A percentile compares a stretch with the other conserved stretches of the same genome.
phyloP scores from a whole-genome alignment of 2,888 invertebrate species.

The Congeria kusceri region DNA sequence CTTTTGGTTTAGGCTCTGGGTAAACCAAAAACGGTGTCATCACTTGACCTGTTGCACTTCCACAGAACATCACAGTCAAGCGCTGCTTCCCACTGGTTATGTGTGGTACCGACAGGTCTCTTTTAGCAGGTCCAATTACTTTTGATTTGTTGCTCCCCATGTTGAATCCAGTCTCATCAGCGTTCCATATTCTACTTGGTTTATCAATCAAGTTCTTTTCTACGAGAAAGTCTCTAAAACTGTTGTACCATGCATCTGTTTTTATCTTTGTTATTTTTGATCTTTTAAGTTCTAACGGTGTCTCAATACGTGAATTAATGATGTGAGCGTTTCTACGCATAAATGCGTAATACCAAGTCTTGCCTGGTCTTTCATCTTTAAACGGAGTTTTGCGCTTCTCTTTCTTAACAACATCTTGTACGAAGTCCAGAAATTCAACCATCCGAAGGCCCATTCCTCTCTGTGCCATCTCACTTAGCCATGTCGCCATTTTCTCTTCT shows the following conservation, averaged over 20 bases:
- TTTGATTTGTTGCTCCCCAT: constrained; percentile 18
- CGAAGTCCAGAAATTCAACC: constrained; percentile 48
- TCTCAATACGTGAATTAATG: constrained; percentile 30
- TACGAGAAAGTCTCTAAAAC: constrained; percentile 26
- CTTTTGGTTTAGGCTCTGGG: constrained; percentile 45
- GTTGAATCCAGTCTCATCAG: too few relatives aligned
- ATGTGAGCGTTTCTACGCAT: constrained; percentile 45
- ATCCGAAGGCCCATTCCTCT: too few relatives aligned
- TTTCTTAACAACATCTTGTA: constrained; percentile 37
- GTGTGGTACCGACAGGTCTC: constrained; percentile 24
- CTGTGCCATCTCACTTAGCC: constrained; percentile 46
- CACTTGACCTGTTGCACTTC: too few relatives aligned
- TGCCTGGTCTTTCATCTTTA: too few relatives aligned
- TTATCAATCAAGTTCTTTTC: constrained; percentile 31
- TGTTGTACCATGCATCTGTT: constrained; percentile 9
- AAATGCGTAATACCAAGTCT: too few relatives aligned
- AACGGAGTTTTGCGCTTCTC: constrained; percentile 47
- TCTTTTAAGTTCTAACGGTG: constrained; percentile 22
- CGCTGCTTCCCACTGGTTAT: too few relatives aligned
- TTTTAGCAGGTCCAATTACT: constrained; percentile 23
- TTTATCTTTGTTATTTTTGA: constrained; percentile 26
- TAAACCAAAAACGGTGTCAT: too few relatives aligned
- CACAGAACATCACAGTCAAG: too few relatives aligned
- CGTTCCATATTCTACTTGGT: constrained; percentile 45
- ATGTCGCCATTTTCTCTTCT: constrained; percentile 31